phyloP scores from a whole-genome alignment of 1,140 invertebrate species.

The Arion vulgaris region DNA sequence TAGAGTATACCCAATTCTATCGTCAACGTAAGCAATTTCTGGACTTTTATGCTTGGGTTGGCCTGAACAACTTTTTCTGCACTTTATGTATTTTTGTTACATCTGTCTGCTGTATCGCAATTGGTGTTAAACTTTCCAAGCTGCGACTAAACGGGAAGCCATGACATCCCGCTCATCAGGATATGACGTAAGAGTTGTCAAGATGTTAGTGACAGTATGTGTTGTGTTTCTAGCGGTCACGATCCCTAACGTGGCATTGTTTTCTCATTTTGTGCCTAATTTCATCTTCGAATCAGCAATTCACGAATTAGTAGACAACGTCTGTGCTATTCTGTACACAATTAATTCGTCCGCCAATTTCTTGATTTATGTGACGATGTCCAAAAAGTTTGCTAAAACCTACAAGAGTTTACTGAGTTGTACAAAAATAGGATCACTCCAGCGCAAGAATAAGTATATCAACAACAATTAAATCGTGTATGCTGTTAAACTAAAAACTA shows the following conservation, averaged over 20 bases:
- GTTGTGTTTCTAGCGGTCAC: not conserved
- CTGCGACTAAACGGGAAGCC: not conserved
- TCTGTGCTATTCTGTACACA: not conserved
- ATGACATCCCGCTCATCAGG: not conserved
- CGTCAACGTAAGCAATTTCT: not conserved
- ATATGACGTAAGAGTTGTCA: conserved; percentile 10
- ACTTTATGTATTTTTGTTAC: not conserved
- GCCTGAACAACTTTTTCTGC: conserved; percentile 15
- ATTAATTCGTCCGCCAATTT: conserved; percentile 9
- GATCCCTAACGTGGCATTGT: not conserved
- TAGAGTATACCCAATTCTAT: not conserved
- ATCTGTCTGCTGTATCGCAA: not conserved
- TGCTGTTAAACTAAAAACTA: too few relatives aligned
- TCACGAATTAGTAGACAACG: not conserved
- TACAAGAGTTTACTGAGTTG: not conserved
- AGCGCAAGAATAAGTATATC: too few relatives aligned
- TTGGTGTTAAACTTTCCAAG: not conserved
- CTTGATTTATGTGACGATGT: conserved; percentile 1
- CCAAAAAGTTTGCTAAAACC: conserved; percentile 18
- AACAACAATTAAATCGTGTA: too few relatives aligned
- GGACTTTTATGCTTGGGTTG: conserved; percentile 3
- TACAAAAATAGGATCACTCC: too few relatives aligned
- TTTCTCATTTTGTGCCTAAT: not conserved
- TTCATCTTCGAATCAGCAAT: not conserved
- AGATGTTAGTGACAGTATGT: conserved; percentile 1